Evolutionary conservation across 1,140 invertebrate species (phyloP).

Genomic region (Tachypleus tridentatus): DNA sequence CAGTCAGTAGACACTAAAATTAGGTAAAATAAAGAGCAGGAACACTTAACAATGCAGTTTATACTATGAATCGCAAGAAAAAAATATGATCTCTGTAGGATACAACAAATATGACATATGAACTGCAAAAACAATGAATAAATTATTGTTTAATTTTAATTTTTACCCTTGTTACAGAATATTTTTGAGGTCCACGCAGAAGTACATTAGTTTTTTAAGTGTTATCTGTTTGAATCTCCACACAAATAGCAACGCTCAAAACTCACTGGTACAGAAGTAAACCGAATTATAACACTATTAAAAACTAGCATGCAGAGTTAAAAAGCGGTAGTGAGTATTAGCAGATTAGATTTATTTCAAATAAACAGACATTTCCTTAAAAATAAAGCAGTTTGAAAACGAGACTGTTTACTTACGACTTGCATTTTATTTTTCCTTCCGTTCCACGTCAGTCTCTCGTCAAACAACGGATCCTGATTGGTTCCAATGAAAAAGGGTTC

Average conservation of each 20-base stretch:
- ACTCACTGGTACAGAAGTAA: background rate
- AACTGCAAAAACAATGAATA: too few species aligned
- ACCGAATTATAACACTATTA: background rate
- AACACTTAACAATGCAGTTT: too few species aligned
- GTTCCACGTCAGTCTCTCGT: conserved; percentile 65
- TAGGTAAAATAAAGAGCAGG: too few species aligned
- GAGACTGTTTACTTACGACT: conserved; percentile 44
- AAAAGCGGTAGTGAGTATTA: background rate
- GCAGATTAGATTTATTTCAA: background rate
- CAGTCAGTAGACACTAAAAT: background rate
- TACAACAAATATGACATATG: too few species aligned
- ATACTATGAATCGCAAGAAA: too few species aligned
- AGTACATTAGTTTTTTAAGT: too few species aligned
- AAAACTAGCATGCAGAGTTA: background rate
- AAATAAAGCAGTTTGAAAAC: background rate
- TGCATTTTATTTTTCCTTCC: conserved; percentile 78
- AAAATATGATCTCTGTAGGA: too few species aligned
- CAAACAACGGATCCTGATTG: conserved; percentile 61
- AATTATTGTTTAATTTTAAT: too few species aligned
- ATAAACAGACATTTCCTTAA: background rate
- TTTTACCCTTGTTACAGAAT: too few species aligned
- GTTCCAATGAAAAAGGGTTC: conserved; percentile 72
- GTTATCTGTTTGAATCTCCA: too few species aligned
- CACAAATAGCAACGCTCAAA: background rate
- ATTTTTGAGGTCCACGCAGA: too few species aligned